Conservation (phyloP, 2,113 vertebrate species). For the Callipepla squamata region DNA sequence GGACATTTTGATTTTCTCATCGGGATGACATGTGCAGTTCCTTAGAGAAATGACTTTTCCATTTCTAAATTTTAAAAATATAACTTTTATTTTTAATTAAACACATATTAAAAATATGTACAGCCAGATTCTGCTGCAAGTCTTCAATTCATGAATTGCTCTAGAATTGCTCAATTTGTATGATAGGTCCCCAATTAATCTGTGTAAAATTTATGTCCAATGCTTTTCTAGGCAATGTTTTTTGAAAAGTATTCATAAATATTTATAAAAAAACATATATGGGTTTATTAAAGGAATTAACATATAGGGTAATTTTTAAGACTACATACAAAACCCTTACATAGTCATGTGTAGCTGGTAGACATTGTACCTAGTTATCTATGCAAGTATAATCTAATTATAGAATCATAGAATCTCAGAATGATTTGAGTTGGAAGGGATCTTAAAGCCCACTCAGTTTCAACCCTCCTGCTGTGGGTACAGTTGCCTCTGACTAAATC, state of each 20-base stretch:
- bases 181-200: rapidly evolving
- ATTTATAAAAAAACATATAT: not conserved
- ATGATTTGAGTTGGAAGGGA: not conserved
- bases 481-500: not conserved
- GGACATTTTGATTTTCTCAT: not conserved
- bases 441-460: not conserved
- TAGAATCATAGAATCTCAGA: not conserved
- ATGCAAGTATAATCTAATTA: not conserved
- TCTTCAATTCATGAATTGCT: not conserved
- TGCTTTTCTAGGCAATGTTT: not conserved
- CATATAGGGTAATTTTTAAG: not conserved
- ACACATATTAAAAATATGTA: not conserved
- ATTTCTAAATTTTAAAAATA: not conserved
- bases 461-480: not conserved
- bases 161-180: not conserved
- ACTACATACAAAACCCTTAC: not conserved
- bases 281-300: not conserved
- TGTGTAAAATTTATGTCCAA: not conserved
- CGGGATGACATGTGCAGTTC: not conserved
- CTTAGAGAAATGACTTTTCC: not conserved
- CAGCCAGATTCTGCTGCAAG: not conserved
- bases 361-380: not conserved
- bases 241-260: not conserved
- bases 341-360: not conserved
- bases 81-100: not conserved